phyloP scores from a whole-genome alignment of 2,797 vertebrate genomes.

The Dipus sagitta region DNA sequence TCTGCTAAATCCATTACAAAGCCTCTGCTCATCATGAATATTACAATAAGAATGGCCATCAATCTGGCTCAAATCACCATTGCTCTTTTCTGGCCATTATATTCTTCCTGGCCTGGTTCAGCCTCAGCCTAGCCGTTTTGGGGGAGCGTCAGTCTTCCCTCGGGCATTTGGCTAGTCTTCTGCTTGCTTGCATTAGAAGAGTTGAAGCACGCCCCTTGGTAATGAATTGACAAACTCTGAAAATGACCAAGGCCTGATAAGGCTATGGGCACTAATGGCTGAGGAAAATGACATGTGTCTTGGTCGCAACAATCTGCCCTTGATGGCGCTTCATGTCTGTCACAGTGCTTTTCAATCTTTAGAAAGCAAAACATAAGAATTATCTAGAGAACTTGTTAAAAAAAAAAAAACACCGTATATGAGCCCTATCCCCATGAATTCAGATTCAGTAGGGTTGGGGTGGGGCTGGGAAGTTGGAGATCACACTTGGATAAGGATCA shows the following conservation, averaged over 20 bases:
- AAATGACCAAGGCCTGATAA: conserved; percentile 21
- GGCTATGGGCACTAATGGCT: neutral
- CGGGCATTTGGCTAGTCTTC: neutral
- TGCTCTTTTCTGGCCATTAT: conserved; percentile 75
- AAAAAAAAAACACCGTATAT: neutral
- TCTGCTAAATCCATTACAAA: conserved; percentile 86
- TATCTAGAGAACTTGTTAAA: conserved; percentile 20
- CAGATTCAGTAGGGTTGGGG: neutral
- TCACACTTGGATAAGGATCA: neutral
- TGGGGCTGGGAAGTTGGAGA: neutral
- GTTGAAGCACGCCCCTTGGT: neutral
- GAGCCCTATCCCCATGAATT: neutral
- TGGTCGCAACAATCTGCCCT: conserved; percentile 23
- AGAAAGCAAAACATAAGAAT: neutral
- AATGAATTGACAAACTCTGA: conserved; percentile 16
- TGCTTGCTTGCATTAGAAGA: conserved; percentile 31
- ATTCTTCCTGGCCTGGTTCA: conserved; percentile 66
- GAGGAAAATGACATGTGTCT: conserved; percentile 21
- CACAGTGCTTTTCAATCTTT: conserved; percentile 9
- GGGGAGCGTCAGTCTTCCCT: conserved; percentile 31
- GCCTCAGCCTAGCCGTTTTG: conserved; percentile 66
- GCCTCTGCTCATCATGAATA: conserved; percentile 78
- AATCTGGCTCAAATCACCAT: conserved; percentile 82
- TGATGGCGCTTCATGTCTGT: neutral
- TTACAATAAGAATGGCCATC: conserved; percentile 86